Base-by-base conservation (phyloP, 2,113 vertebrate species). In the Notarius lentiginosus region DNA sequence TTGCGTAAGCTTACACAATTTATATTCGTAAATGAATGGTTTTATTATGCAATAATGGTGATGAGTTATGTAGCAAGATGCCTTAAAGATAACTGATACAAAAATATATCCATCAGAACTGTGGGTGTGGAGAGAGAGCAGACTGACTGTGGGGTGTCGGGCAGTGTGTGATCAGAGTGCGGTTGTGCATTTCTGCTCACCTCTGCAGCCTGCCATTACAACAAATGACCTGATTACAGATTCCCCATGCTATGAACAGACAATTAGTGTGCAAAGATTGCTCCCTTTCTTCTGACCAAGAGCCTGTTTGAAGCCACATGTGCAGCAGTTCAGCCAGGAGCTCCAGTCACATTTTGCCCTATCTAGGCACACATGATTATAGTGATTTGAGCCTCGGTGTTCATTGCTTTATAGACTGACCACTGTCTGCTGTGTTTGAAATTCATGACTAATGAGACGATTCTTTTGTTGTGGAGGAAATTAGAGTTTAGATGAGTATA, bases 151-250 rank as follows among this genome's bases (percentile, higher is more conserved):
- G 88, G 87, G 87, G 90, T 91, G 85, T 86, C 85, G 58, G 90
- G 80, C 89, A 88, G 89, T 91, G 91, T 91, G 90, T 92, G 92
- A 93, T 93, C 91, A 90, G 87, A 90, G 83, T 91, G 91, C 86
- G 75, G 81, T 82, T 87, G 86, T 87, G 86, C 86, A 83, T 87
- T 83, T 87, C 24, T 68, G 81, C 81, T 87, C 86, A 87, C 81
- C 92, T 88, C 90, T 92, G 92, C 94, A 94, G 93, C 90, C 94
- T 93, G 92, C 94, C 93, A 94, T 94, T 95, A 94, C 92, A 90
- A 93, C 92, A 95, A 95, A 95, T 94, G 93, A 95, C 94, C 94
- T 94, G 94, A 95, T 94, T 95, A 93, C 92, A 88, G 93, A 90
- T 87, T 89, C 88, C 79, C 82, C 80, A 84, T 41, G 53, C 82